Percentiles rank a stretch among this genome's conserved stretches.
These are phyloP conservation scores for Psilanteris sp. DNA, from an alignment of 1,140 invertebrate species.

Conservation along the genomic window DNA sequence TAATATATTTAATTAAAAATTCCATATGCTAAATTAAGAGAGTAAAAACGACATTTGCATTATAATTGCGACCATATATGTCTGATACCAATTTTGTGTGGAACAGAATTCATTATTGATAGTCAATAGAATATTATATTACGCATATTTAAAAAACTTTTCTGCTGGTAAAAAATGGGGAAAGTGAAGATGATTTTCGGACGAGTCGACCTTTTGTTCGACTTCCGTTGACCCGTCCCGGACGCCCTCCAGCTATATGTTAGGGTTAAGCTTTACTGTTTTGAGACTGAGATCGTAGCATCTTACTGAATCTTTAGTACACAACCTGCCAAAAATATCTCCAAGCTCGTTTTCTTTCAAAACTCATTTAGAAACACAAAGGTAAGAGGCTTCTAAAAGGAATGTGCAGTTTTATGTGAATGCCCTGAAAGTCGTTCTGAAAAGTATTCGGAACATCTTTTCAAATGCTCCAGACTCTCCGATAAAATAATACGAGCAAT, in stretches of 20 bases:
- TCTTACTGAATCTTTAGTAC: constrained; percentile 8
- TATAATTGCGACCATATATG: too few relatives aligned
- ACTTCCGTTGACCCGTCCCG: constrained; percentile 42
- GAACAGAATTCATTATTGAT: too few relatives aligned
- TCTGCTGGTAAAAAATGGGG: background rate
- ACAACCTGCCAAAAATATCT: constrained; percentile 36
- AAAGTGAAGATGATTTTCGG: constrained; percentile 21
- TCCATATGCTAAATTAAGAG: too few relatives aligned
- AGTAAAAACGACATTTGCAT: too few relatives aligned
- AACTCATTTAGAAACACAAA: constrained; percentile 47
- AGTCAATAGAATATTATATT: too few relatives aligned
- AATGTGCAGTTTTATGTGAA: constrained; percentile 21
- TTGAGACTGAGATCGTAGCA: constrained; percentile 4
- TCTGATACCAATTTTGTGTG: too few relatives aligned
- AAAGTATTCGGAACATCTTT: constrained; percentile 16
- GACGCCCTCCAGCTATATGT: constrained; percentile 15
- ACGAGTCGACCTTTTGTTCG: constrained; percentile 27
- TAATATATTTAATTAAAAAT: too few relatives aligned
- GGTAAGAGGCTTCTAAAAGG: constrained; percentile 8
- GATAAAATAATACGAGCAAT: constrained; percentile 4
- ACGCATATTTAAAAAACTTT: background rate
- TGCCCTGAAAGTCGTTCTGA: constrained; percentile 6
- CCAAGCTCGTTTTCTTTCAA: constrained; percentile 31
- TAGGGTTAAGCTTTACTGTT: constrained; percentile 39
- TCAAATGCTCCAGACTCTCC: constrained; percentile 1